Evolutionary conservation across 2,113 vertebrate genomes (phyloP).

Genomic region (Gnathonemus longibarbis): DNA sequence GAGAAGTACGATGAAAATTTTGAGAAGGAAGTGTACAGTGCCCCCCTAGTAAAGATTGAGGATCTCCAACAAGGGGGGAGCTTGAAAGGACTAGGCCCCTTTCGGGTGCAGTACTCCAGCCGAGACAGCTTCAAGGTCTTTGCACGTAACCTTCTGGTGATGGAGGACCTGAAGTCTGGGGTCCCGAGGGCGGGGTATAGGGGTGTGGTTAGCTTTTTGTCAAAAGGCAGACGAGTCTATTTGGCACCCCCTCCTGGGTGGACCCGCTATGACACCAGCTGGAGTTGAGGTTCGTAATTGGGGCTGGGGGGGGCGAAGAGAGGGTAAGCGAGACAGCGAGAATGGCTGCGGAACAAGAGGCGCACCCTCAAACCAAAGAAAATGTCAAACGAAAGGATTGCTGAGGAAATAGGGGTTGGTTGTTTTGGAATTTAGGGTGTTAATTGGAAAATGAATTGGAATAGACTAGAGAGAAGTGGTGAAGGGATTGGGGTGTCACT

Average conservation of each 20-base stretch:
- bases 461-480: background rate
- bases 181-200: constrained; percentile 86
- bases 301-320: constrained; percentile 19
- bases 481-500: background rate
- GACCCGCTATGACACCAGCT: constrained; percentile 78
- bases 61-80: constrained; percentile 67
- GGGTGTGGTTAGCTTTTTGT: constrained; percentile 80
- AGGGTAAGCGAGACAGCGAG: constrained; percentile 23
- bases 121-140: constrained; percentile 84
- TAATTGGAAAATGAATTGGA: background rate
- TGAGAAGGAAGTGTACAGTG: constrained; percentile 60
- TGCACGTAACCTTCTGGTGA: constrained; percentile 78
- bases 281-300: constrained; percentile 65
- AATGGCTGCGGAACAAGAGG: constrained; percentile 28
- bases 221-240: constrained; percentile 75
- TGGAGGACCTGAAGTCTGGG: constrained; percentile 93
- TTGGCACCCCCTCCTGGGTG: constrained; percentile 78
- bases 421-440: background rate
- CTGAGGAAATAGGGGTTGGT: background rate
- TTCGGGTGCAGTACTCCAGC: constrained; percentile 75
- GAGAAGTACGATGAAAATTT: constrained; percentile 68
- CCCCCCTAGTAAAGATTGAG: constrained; percentile 65
- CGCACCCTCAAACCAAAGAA: constrained; percentile 61
- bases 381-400: constrained; percentile 7
- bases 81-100: constrained; percentile 57